A percentile compares a stretch with the other conserved stretches of the same genome.
Conservation (phyloP, 1,140 invertebrate species). For the Meloidogyne exigua region DNA sequence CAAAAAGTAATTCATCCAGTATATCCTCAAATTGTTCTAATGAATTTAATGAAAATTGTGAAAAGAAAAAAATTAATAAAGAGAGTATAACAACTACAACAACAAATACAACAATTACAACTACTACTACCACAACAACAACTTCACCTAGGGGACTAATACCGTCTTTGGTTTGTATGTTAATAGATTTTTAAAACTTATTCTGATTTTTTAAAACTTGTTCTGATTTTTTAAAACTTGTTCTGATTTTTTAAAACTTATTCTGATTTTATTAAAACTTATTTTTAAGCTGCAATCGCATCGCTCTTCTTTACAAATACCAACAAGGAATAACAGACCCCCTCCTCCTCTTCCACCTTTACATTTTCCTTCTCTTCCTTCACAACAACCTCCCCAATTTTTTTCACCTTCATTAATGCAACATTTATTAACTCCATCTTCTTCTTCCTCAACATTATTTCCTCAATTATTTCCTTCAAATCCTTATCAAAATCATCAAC, state of each 20-base stretch:
- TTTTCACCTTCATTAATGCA: background rate
- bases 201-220: background rate
- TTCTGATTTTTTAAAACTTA: background rate
- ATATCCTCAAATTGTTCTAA: constrained; percentile 10
- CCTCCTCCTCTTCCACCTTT: background rate
- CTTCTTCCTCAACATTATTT: background rate
- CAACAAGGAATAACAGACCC: background rate
- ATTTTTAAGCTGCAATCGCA: too few species aligned
- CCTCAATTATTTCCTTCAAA: background rate
- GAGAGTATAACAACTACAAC: background rate
- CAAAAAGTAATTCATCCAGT: constrained; percentile 23
- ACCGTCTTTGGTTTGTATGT: background rate
- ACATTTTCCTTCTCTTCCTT: background rate
- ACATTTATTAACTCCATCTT: background rate
- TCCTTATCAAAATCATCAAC: background rate
- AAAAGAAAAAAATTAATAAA: background rate
- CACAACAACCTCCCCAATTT: background rate
- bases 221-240: background rate
- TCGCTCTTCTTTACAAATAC: background rate
- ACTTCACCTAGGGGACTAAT: background rate
- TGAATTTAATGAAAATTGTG: background rate
- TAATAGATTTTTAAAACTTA: too few species aligned
- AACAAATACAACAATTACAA: background rate
- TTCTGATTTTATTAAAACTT: background rate
- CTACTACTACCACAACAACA: background rate